Conservation (phyloP, 1,140 invertebrate species). For the Drosophila persimilis region DNA sequence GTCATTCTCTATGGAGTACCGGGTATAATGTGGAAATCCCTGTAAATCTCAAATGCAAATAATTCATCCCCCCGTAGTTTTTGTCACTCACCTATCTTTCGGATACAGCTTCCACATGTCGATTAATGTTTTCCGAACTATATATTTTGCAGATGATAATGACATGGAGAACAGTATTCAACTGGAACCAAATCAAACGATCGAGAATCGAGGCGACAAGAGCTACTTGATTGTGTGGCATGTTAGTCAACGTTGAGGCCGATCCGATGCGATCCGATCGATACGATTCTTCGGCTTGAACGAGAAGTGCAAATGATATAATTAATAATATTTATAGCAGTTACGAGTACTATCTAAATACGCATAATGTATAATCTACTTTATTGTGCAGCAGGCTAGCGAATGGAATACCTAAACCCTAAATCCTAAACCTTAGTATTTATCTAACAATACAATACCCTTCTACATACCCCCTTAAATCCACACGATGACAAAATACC, state of each 20-base stretch:
- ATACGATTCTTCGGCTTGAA: conserved; percentile 45
- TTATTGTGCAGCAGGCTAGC: conserved; percentile 40
- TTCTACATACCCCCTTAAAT: conserved; percentile 8
- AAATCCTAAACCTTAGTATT: conserved; percentile 59
- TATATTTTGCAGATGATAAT: conserved; percentile 87
- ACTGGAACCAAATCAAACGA: conserved; percentile 85
- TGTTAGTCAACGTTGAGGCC: conserved; percentile 84
- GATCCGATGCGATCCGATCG: conserved; percentile 22
- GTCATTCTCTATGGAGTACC: too few species aligned
- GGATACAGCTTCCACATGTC: not conserved
- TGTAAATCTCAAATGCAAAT: conserved; percentile 27
- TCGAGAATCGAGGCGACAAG: conserved; percentile 89
- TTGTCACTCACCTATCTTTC: conserved; percentile 32
- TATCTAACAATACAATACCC: conserved; percentile 19
- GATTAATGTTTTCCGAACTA: conserved; percentile 27
- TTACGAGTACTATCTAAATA: conserved; percentile 25
- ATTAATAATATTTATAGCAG: conserved; percentile 42
- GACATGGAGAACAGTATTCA: conserved; percentile 89
- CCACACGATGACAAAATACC: conserved; percentile 37
- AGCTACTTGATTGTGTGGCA: conserved; percentile 97
- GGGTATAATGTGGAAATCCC: conserved; percentile 14
- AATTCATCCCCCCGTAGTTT: conserved; percentile 17
- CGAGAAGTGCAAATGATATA: conserved; percentile 40
- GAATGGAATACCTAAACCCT: conserved; percentile 26
- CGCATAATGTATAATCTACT: conserved; percentile 33